Base-by-base conservation (phyloP, 2,888 invertebrate species). In the Drosophila recens region DNA sequence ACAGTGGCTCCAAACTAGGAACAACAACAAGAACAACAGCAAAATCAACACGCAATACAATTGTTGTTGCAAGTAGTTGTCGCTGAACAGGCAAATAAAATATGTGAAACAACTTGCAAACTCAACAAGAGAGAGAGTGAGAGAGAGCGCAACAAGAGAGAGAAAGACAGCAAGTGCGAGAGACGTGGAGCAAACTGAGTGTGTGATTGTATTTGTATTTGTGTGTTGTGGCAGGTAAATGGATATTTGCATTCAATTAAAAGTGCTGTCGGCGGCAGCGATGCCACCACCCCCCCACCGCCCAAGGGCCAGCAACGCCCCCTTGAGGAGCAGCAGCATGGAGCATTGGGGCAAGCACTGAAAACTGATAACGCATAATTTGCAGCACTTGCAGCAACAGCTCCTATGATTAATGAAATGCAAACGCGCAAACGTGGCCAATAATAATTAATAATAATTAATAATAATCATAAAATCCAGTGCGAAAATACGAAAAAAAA, bases 161-260 rank as follows among this genome's bases (percentile, higher is more conserved):
- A 11, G 20, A 61, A 40, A 40, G 33, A 51, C 11, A 56, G 51
- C 27, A 38, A 42, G 53, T 13, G 34, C 27, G 38, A 36, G 11
- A 42, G 30, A 48, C 33, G 38, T 10, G 43, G 30, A 23, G 4
- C 15, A 23, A 48, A 45, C 27, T 27, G 27, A 38, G 48, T 38
- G 46, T 58, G 57, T 46, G 15, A 4, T 42, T 42, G 61, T 43
- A 43, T 23, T 15, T 53, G 62, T 30, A 2, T 59, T 48, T 34
- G 62, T 62, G 59, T 48, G 27, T 46, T 66, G 70, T 74, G 65
- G 56, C 64, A 75, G 73, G 79, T 79, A 65, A 80, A 79, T 79
- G 77, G 73, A 79, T 79, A 79, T 79, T 79, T 79, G 80, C 79
- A 80, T 79, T 80, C 80, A 80, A 79, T 79, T 79, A 79, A 80